phyloP scores from a whole-genome alignment of 1,140 invertebrate genomes.

The Saccostrea glomerata region DNA sequence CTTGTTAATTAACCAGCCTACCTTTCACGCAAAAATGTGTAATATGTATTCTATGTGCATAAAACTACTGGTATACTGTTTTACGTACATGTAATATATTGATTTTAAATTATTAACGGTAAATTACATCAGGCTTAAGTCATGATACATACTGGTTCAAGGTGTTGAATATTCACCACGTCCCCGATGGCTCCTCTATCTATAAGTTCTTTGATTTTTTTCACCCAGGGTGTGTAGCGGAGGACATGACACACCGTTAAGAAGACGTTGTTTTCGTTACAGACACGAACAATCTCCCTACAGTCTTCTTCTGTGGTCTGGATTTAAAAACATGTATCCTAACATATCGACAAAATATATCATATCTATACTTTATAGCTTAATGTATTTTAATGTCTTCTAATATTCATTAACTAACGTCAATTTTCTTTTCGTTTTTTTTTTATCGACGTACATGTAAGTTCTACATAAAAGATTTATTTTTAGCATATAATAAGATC shows the following conservation, averaged over 20 bases:
- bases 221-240: conserved; percentile 76
- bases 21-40: no score
- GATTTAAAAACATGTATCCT: conserved; percentile 11
- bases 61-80: no score
- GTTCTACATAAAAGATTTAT: no score
- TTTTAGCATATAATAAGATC: no score
- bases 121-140: background rate
- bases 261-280: conserved; percentile 75
- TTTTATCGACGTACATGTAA: no score
- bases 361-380: no score
- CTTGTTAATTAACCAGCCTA: no score
- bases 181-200: conserved; percentile 78
- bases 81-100: no score
- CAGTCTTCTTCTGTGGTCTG: conserved; percentile 79
- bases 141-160: conserved; percentile 77
- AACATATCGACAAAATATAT: background rate
- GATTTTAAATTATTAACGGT: background rate
- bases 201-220: conserved; percentile 78
- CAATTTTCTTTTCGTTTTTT: no score
- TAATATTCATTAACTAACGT: no score
- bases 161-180: conserved; percentile 80
- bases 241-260: conserved; percentile 81
- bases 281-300: conserved; percentile 76
- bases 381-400: no score
- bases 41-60: no score